Percentiles rank a stretch among this genome's conserved stretches.
phyloP scores from a whole-genome alignment of 2,888 invertebrate genomes.

The Hyppa rectilinea region DNA sequence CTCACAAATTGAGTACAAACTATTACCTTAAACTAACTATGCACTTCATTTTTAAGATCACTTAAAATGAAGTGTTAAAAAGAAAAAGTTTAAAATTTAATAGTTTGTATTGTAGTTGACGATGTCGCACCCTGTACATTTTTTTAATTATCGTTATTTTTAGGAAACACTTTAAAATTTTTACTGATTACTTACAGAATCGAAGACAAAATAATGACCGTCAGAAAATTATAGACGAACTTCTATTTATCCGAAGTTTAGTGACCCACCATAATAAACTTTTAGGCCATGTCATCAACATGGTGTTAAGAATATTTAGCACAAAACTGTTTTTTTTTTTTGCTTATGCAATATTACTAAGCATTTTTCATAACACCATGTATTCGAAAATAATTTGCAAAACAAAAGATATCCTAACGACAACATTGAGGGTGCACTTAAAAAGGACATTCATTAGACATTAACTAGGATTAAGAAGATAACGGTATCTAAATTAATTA shows the following conservation, averaged over 20 bases:
- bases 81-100: too few species aligned
- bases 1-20: too few species aligned
- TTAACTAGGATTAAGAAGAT: conserved; percentile 37
- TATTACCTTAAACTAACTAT: too few species aligned
- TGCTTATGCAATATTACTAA: too few species aligned
- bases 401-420: conserved; percentile 29
- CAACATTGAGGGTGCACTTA: conserved; percentile 36
- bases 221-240: background rate
- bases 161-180: too few species aligned
- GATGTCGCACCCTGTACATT: background rate
- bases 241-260: conserved; percentile 13
- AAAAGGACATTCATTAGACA: conserved; percentile 40
- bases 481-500: conserved; percentile 57
- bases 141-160: too few species aligned
- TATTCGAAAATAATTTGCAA: conserved; percentile 16
- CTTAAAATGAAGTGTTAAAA: too few species aligned
- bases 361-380: conserved; percentile 33
- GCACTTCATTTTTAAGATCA: too few species aligned
- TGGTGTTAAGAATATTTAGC: conserved; percentile 38
- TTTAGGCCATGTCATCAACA: conserved; percentile 25
- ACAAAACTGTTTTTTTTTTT: background rate
- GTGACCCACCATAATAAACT: conserved; percentile 39
- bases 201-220: background rate
- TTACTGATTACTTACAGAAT: background rate
- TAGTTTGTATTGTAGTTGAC: background rate